Evolutionary conservation across 1,140 invertebrate genomes (phyloP).

Genomic region (Pachyrhynchus sulphureomaculatus): DNA sequence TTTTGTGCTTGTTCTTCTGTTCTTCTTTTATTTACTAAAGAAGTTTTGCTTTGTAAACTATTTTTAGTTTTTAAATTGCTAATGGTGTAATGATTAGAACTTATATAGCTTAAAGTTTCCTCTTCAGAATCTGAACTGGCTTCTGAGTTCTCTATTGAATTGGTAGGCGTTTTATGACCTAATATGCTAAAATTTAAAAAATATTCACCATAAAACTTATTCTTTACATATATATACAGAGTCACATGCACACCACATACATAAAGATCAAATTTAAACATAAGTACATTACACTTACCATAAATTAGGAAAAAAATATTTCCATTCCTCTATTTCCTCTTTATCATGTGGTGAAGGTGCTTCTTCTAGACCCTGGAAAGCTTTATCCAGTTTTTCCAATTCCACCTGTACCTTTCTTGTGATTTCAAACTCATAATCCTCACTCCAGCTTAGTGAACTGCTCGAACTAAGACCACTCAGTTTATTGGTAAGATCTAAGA

Average conservation of each 20-base stretch:
- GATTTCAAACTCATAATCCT: conserved; percentile 39
- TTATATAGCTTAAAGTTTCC: conserved; percentile 6
- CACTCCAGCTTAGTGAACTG: conserved; percentile 44
- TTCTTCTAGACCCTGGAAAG: conserved; percentile 34
- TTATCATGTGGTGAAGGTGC: conserved; percentile 34
- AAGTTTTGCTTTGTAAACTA: not conserved
- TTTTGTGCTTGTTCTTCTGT: not conserved
- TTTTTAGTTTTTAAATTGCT: too few relatives aligned
- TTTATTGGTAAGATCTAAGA: conserved; percentile 14
- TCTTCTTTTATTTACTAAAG: conserved; percentile 6
- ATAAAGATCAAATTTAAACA: not conserved
- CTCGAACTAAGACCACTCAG: conserved; percentile 33
- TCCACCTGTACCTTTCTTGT: conserved; percentile 36
- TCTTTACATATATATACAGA: too few relatives aligned
- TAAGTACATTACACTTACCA: too few relatives aligned
- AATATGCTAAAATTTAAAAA: conserved; percentile 24
- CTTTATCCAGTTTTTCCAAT: conserved; percentile 38
- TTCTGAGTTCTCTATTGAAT: conserved; percentile 18
- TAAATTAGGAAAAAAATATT: conserved; percentile 38
- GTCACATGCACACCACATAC: too few relatives aligned
- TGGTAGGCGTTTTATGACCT: conserved; percentile 18
- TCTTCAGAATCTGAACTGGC: conserved; percentile 16
- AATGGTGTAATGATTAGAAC: not conserved
- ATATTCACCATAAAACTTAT: too few relatives aligned
- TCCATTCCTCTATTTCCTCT: conserved; percentile 41